Evolutionary conservation across 2,888 invertebrate genomes (phyloP).

Genomic region (Cloeon dipterum): DNA sequence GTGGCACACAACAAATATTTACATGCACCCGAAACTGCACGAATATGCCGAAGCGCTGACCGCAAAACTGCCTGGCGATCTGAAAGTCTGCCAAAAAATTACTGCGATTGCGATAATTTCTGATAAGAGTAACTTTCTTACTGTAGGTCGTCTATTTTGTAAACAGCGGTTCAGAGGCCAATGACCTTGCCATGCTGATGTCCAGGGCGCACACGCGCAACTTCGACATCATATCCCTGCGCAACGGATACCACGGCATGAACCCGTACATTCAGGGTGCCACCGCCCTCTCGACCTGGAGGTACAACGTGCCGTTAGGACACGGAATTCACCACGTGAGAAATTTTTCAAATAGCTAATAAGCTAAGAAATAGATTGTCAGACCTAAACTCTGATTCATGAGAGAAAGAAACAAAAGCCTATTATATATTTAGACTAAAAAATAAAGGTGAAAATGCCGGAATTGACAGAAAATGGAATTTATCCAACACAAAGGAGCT

Average conservation of each 20-base stretch:
- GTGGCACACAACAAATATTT: constrained; percentile 86
- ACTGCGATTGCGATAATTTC: no score
- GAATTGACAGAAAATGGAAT: no score
- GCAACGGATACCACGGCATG: constrained; percentile 83
- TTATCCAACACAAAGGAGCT: no score
- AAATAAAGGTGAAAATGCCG: no score
- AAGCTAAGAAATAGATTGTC: no score
- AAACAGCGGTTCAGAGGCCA: constrained; percentile 95
- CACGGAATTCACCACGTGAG: constrained; percentile 63
- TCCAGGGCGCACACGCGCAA: constrained; percentile 68
- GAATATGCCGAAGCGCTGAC: constrained; percentile 71
- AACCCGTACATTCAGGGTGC: constrained; percentile 61
- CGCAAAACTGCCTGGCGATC: constrained; percentile 56
- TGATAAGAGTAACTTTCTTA: neutral
- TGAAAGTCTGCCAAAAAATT: constrained; percentile 45
- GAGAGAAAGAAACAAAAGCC: no score
- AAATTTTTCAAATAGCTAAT: no score
- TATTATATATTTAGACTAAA: no score
- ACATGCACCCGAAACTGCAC: constrained; percentile 70
- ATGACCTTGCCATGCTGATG: constrained; percentile 76
- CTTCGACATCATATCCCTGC: constrained; percentile 63
- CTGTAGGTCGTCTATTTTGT: constrained; percentile 68
- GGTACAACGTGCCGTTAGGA: constrained; percentile 42
- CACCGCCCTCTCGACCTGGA: constrained; percentile 59
- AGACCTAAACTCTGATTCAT: no score